Percentiles rank a stretch among this genome's conserved stretches.
phyloP scores from a whole-genome alignment of 2,888 invertebrate species.

The Andricus curvator region DNA sequence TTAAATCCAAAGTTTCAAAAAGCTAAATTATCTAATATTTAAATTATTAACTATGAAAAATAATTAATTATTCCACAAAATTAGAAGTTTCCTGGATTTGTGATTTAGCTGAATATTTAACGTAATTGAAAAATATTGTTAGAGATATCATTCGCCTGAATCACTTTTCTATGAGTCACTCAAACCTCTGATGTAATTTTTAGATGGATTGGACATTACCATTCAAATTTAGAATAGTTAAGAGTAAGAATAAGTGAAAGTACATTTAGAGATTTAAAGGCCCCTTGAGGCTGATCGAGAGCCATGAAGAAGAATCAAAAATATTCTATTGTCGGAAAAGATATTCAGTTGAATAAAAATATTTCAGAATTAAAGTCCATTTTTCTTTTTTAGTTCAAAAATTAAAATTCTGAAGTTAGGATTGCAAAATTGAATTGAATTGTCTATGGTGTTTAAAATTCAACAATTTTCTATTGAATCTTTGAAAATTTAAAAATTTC shows the following conservation, averaged over 20 bases:
- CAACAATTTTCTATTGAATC: too few species aligned
- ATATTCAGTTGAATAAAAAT: neutral
- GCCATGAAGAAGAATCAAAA: neutral
- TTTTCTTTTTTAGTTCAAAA: too few species aligned
- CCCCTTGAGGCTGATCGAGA: neutral
- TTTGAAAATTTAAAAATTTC: too few species aligned
- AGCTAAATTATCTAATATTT: too few species aligned
- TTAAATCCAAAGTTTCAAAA: too few species aligned
- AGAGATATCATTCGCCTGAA: neutral
- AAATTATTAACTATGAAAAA: neutral
- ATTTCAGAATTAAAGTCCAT: neutral
- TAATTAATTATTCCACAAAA: neutral
- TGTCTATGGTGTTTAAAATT: too few species aligned
- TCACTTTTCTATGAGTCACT: constrained; percentile 12
- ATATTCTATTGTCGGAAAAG: neutral
- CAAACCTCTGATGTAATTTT: constrained; percentile 10
- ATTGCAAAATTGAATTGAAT: too few species aligned
- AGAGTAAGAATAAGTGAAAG: constrained; percentile 39
- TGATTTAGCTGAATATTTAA: neutral
- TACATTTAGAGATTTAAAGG: constrained; percentile 11
- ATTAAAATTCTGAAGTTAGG: too few species aligned
- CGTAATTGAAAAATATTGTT: neutral
- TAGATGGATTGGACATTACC: neutral
- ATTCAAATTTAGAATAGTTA: neutral
- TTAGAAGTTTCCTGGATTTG: neutral